A percentile compares a stretch with the other conserved stretches of the same genome.
Evolutionary conservation across 1,140 invertebrate genomes (phyloP).

Genomic region (Helicoverpa armigera): DNA sequence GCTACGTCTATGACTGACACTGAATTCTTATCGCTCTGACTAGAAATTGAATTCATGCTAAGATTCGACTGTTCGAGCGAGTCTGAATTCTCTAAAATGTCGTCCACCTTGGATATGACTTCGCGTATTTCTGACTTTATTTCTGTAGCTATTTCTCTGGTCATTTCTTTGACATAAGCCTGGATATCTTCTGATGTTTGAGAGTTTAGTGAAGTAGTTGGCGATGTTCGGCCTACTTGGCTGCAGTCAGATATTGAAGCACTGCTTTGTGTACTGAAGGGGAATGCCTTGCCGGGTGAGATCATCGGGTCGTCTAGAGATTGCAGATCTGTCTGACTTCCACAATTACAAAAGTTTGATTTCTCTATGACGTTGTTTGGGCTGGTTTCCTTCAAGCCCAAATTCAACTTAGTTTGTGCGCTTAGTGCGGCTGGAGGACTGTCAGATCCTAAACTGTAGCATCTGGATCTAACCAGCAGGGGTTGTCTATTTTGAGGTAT

Average conservation of each 20-base stretch:
- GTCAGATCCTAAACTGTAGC: constrained; percentile 88
- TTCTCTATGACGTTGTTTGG: constrained; percentile 73
- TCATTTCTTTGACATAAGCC: constrained; percentile 92
- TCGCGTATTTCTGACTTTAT: constrained; percentile 93
- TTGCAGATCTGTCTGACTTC: constrained; percentile 90
- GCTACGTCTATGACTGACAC: constrained; percentile 91
- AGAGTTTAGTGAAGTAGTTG: constrained; percentile 86
- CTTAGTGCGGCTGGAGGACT: constrained; percentile 87
- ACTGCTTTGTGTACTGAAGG: constrained; percentile 80
- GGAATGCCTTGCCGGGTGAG: constrained; percentile 85
- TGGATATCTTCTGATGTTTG: constrained; percentile 89
- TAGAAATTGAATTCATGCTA: constrained; percentile 81
- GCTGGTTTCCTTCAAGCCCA: constrained; percentile 87
- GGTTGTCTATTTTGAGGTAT: constrained; percentile 72
- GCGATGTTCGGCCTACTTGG: constrained; percentile 88
- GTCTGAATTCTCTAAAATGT: constrained; percentile 90
- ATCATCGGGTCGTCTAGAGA: constrained; percentile 87
- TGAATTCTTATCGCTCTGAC: constrained; percentile 87
- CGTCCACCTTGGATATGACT: constrained; percentile 92
- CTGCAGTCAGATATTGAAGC: constrained; percentile 86
- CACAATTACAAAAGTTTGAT: constrained; percentile 89
- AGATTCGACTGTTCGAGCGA: constrained; percentile 81
- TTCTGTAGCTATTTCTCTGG: constrained; percentile 92
- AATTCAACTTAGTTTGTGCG: constrained; percentile 88
- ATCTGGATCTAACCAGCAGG: constrained; percentile 82